These are phyloP conservation scores for Cyprinodon tularosa DNA, from an alignment of 2,113 vertebrate species.

Conservation along the genomic window DNA sequence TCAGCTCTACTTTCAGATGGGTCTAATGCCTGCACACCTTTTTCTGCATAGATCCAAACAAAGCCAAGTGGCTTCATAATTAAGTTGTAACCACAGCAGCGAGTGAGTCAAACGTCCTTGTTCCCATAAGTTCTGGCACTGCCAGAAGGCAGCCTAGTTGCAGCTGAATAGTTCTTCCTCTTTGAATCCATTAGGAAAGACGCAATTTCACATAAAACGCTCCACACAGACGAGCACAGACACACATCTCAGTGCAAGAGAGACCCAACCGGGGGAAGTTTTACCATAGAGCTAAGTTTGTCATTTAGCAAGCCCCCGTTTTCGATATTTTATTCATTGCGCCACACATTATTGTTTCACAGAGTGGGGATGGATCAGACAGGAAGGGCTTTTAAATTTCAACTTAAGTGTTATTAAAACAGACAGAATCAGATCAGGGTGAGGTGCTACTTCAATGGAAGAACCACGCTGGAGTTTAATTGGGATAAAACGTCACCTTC, in stretches of 20 bases:
- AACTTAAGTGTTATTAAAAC: conserved; percentile 56
- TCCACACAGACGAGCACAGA: conserved; percentile 17
- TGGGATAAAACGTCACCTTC: conserved; percentile 41
- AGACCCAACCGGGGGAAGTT: conserved; percentile 18
- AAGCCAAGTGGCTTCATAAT: conserved; percentile 39
- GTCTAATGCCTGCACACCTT: conserved; percentile 7
- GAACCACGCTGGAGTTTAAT: conserved; percentile 52
- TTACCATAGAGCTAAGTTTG: conserved; percentile 33
- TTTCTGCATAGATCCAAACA: conserved; percentile 31
- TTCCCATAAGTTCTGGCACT: conserved; percentile 39
- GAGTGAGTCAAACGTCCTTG: conserved; percentile 39
- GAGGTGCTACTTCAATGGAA: conserved; percentile 46
- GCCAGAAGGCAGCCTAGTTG: conserved; percentile 47
- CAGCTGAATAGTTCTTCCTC: conserved; percentile 35
- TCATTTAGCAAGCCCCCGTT: conserved; percentile 31
- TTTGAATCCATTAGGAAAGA: conserved; percentile 42
- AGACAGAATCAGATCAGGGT: conserved; percentile 55
- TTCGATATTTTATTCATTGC: conserved; percentile 63
- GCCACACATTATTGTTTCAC: conserved; percentile 50
- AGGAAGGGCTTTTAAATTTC: conserved; percentile 68
- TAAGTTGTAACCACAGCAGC: conserved; percentile 40
- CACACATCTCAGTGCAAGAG: conserved; percentile 13
- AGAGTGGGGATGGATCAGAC: conserved; percentile 47
- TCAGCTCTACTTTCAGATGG: conserved; percentile 9
- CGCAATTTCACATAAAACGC: conserved; percentile 9